Evolutionary conservation across 2,888 invertebrate genomes (phyloP), one percentile per base, ranked within the genome.

Genomic region (Epiblema foenella): DNA sequence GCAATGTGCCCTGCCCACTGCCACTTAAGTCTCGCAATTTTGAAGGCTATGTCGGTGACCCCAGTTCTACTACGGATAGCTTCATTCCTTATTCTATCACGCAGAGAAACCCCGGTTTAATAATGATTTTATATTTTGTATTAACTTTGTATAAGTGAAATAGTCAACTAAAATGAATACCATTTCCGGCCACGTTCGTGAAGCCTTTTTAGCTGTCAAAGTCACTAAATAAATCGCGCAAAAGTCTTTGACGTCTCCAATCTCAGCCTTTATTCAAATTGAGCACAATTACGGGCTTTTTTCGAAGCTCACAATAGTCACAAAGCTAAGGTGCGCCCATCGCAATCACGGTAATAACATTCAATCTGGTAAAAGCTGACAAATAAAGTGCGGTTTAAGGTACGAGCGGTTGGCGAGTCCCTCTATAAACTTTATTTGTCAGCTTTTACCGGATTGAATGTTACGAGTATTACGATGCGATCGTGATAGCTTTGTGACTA

Each of bases 361-460:
- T 83, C 87, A 87, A 88, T 88, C 82, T 79, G 76, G 83, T 77
- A 81, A 85, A 82, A 81, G 86, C 83, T 75, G 83, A 81, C 83
- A 82, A 83, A 84, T 84, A 82, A 81, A 46, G 37, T 74, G 70
- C 1, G 57, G 74, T 33, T 0, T 39, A 67, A 77, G 69, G 64
- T 39, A 73, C 33, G 73, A 70, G 76, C 73, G 66, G 39, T 17
- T 5, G 72, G 73, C 76, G 73, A 15, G 33, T 0, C 33, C 33
- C 33, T 5, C 33, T 33, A 29, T 29, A 29, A 29, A 74, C 37
- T 46, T 81, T 82, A 84, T 84, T 83, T 82, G 83, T 81, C 83
- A 75, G 83, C 86, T 81, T 82, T 85, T 81, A 77, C 83, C 76
- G 79, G 82, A 88, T 88, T 87, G 87, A 83, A 83, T 82, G 84